Evolutionary conservation across 2,797 vertebrate genomes (phyloP).

Genomic region (Pachyuromys duprasi): DNA sequence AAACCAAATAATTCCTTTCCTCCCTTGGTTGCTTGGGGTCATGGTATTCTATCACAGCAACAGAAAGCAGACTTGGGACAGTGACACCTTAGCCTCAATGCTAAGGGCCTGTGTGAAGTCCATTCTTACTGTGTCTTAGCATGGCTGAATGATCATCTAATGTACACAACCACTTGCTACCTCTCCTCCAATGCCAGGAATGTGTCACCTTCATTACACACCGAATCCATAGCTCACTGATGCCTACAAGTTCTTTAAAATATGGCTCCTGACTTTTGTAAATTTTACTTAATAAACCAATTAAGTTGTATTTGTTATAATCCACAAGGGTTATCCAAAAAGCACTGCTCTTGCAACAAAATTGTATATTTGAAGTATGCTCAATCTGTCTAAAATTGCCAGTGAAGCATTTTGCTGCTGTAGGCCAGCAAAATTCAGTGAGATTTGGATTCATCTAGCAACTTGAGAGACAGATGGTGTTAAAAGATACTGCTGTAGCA

Average conservation of each 20-base stretch:
- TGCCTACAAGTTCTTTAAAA: slow-evolving; percentile 27
- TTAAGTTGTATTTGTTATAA: slow-evolving; percentile 80
- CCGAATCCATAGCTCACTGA: background rate
- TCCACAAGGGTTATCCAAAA: slow-evolving; percentile 74
- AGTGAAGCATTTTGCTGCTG: slow-evolving; percentile 79
- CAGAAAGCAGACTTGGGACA: background rate
- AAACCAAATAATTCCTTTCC: background rate
- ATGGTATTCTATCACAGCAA: background rate
- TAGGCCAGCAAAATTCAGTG: slow-evolving; percentile 69
- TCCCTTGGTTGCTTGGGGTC: background rate
- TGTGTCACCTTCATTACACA: background rate
- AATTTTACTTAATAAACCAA: slow-evolving; percentile 85
- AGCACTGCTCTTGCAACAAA: slow-evolving; percentile 76
- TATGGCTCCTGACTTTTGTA: slow-evolving; percentile 43
- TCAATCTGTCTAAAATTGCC: slow-evolving; percentile 80
- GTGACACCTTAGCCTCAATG: background rate
- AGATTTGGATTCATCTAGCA: slow-evolving; percentile 79
- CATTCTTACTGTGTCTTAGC: background rate
- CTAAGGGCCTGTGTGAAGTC: background rate
- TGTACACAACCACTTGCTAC: background rate
- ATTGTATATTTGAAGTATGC: slow-evolving; percentile 82
- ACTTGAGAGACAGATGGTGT: slow-evolving; percentile 85
- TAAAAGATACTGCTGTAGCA: slow-evolving; percentile 83
- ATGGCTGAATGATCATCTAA: background rate
- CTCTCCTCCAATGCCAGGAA: background rate